These are phyloP conservation scores for Dasyprocta punctata DNA, from an alignment of 2,113 vertebrate species.

Conservation along the genomic window DNA sequence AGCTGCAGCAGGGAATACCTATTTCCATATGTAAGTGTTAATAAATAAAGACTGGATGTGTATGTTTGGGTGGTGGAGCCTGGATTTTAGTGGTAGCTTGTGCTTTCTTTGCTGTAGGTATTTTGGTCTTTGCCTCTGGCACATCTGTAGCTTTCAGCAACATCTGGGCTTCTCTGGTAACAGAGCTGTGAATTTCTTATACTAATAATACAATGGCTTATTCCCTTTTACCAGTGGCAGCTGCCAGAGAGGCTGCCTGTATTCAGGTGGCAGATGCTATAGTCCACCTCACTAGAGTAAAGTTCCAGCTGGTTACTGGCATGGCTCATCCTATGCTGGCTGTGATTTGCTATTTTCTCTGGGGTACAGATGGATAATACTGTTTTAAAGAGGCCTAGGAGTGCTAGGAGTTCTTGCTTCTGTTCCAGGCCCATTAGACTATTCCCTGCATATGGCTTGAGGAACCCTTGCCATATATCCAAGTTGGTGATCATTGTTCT, in stretches of 20 bases:
- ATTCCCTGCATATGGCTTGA: constrained; percentile 51
- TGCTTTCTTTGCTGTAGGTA: constrained; percentile 50
- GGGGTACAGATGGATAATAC: constrained; percentile 70
- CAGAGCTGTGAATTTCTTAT: constrained; percentile 57
- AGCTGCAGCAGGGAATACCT: constrained; percentile 67
- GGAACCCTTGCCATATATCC: constrained; percentile 32
- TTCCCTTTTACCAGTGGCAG: constrained; percentile 63
- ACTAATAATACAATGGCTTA: constrained; percentile 50
- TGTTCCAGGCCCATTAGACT: constrained; percentile 63
- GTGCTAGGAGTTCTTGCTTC: constrained; percentile 61
- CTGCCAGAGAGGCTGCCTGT: constrained; percentile 66
- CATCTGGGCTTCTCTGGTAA: constrained; percentile 66
- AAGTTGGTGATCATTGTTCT: constrained; percentile 35
- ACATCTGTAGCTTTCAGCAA: constrained; percentile 67
- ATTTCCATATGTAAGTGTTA: constrained; percentile 65
- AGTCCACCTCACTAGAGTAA: constrained; percentile 69
- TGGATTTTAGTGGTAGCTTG: constrained; percentile 47
- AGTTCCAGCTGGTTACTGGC: constrained; percentile 68
- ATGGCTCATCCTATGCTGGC: constrained; percentile 39
- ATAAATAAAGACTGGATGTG: constrained; percentile 67
- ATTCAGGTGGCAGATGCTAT: constrained; percentile 75
- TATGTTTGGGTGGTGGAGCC: neutral
- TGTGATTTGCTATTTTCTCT: constrained; percentile 71
- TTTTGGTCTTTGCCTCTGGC: constrained; percentile 65
- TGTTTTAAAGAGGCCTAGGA: constrained; percentile 71